Evolutionary conservation across 2,113 vertebrate species (phyloP), one percentile per base, ranked within the genome.

Genomic region (Alces alces): DNA sequence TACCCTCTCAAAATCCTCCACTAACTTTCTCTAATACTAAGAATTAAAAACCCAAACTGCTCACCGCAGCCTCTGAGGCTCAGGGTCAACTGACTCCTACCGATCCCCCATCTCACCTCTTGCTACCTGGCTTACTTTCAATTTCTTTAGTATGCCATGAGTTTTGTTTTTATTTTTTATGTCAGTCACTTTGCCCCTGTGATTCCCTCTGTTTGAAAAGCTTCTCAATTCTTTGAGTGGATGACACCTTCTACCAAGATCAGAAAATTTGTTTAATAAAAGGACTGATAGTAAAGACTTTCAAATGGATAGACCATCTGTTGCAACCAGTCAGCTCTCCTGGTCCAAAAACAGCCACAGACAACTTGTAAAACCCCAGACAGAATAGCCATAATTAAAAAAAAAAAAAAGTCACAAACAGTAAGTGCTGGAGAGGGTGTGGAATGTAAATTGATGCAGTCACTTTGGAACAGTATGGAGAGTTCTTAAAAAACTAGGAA

Each of bases 61-160:
- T 85, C 39, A 21, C 7, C 33, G 8, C 6, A 76, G 2, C 21
- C 47, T 47, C 28, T 1, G 2, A 85, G 19, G 23, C 36, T 89
- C 61, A 80, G 43, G 6, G 55, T 36, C 23, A 39, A 28, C 17
- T 10, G 17, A 6, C 5, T 52, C 25, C n/a, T 16, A 47, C 5
- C 1, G 3, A 5, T 3, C 15, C 15, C 21, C 27, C 30, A 10
- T 3, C 14, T 58, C 1, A 47, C 43, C 10, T 88, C 27, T 39
- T 55, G 28, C 54, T 50, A 16, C 28, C 12, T 70, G 39, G n/a
- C 27, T 78, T 76, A 57, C 50, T 94, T 80, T 54, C 52, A 80
- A 6, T 83, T 80, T 52, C 11, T 80, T 14, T 30, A 85, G 33
- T 45, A 85, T 36, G 4, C 12, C 30, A 52, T 82, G 36, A 6